Percentiles rank a stretch among this genome's conserved stretches.
Conservation (phyloP, 1,140 invertebrate species). For the Pseudomyrmex pallidus region DNA sequence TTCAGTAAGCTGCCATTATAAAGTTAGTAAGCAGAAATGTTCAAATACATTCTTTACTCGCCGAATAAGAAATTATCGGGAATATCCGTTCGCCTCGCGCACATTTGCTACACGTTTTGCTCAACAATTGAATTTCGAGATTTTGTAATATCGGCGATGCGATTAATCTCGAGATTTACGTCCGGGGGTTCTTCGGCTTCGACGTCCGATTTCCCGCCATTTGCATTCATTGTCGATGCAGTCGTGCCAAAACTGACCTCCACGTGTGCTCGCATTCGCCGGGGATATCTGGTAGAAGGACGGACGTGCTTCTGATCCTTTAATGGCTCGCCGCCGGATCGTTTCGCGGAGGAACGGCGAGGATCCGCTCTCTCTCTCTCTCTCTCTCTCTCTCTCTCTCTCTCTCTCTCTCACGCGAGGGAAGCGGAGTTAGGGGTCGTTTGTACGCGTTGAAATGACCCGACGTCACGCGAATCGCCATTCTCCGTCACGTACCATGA, state of each 20-base stretch:
- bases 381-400: not conserved
- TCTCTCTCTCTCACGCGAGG: not conserved
- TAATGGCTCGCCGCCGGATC: conserved; percentile 26
- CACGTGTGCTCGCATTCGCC: conserved; percentile 28
- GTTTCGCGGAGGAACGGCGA: not conserved
- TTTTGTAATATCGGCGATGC: not conserved
- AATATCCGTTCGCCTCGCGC: not conserved
- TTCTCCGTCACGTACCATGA: conserved; percentile 48
- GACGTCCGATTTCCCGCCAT: conserved; percentile 2
- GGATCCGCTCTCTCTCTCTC: not conserved
- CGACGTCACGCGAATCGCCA: conserved; percentile 36
- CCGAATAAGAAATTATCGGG: too few relatives aligned
- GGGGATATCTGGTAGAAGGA: conserved; percentile 3
- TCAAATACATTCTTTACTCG: conserved; percentile 43
- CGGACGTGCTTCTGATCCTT: conserved; percentile 28
- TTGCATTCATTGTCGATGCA: conserved; percentile 39
- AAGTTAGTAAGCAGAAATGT: conserved; percentile 65
- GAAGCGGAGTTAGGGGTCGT: conserved; percentile 7
- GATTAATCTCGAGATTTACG: too few relatives aligned
- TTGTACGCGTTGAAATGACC: conserved; percentile 51
- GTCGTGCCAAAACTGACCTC: not conserved
- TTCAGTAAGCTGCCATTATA: not conserved
- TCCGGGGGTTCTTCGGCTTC: too few relatives aligned
- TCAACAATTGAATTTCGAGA: not conserved
- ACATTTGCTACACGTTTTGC: not conserved